A percentile compares a stretch with the other conserved stretches of the same genome.
phyloP scores from a whole-genome alignment of 2,113 vertebrate genomes.

The Grallaria varia region DNA sequence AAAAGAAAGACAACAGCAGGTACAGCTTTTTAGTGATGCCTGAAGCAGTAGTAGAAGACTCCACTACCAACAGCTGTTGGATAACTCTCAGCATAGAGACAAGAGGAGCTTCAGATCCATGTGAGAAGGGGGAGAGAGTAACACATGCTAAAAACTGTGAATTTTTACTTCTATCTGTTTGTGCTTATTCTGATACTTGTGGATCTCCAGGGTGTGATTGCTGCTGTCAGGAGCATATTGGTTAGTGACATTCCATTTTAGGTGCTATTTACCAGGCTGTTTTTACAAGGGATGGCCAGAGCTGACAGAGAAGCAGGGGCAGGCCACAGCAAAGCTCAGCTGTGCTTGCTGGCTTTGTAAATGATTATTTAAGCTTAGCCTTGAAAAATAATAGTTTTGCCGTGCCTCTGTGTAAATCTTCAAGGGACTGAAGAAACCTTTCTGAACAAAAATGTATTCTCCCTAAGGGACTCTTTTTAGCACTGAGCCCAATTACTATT shows the following conservation, averaged over 20 bases:
- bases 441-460: background rate
- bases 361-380: background rate
- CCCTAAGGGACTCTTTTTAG: background rate
- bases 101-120: background rate
- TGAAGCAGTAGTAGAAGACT: background rate
- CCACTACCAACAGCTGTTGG: background rate
- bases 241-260: background rate
- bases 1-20: background rate
- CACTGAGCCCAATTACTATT: background rate
- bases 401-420: background rate
- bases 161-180: background rate
- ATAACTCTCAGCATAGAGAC: background rate
- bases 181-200: background rate
- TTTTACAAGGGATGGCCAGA: background rate
- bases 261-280: background rate
- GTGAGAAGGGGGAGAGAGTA: background rate
- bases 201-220: background rate
- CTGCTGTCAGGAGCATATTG: background rate
- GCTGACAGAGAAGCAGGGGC: background rate
- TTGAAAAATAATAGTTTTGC: background rate
- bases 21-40: background rate
- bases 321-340: background rate
- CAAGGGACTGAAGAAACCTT: background rate
- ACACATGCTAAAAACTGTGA: background rate
- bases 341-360: background rate